Evolutionary conservation across 92 coral and sea anemone genomes (phyloP), one percentile per base, ranked within the genome.

Genomic region (Montipora capitata): DNA sequence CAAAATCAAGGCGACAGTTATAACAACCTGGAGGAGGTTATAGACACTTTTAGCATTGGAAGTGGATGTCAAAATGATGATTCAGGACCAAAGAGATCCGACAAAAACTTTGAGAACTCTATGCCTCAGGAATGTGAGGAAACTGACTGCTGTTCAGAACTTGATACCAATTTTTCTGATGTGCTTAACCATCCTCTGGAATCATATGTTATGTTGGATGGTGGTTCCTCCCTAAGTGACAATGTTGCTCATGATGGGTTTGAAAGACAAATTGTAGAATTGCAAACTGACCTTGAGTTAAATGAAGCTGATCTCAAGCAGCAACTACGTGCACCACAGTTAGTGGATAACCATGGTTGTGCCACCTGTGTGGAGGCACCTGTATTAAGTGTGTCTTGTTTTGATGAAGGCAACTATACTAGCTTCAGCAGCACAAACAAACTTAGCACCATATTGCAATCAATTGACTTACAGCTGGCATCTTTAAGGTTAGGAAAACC

Each of bases 401-500:
- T 20, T 4, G 10, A 11, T 35, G 64, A 67, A 68, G 15, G 77
- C 9, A 8, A 73, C n/a, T 48, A 17, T 73, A 45, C 61, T 49
- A 17, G 61, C 10, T 13, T 48, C 9, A 73, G 40, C 40, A 48
- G 62, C 48, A 8, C 18, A 5, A 45, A 65, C 10, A 76, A 76
- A 57, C 83, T 74, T 2, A 66, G 7, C 66, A 38, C 45, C 65
- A 54, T 18, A 12, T 8, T 85, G 43, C 75, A 49, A 13, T 72
- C 44, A 5, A 61, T 65, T 74, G 49, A 85, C 52, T 66, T 58
- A 40, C 66, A 85, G 15, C 83, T 85, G 4, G 18, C 57, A 45
- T 61, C 58, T 65, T 54, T 85, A 18, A 85, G 89, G 89, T 85
- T 75, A 74, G 9, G 5, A 49, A 56, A 40, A 8, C 40, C 52